Conservation (phyloP, 2,797 vertebrate genomes). For the Falco peregrinus region DNA sequence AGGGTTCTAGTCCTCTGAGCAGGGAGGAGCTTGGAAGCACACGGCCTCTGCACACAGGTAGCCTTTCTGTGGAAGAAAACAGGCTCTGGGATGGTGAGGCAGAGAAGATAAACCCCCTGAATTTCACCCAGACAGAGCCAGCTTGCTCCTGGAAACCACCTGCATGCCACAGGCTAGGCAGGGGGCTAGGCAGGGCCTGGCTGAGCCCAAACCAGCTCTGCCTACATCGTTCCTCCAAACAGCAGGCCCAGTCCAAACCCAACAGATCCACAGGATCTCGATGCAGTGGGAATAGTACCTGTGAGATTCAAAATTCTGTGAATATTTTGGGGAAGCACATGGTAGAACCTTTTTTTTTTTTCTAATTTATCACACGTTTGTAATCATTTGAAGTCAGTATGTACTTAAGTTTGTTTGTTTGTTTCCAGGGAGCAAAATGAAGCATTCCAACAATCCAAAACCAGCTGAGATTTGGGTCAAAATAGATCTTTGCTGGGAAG, state of each 20-base stretch:
- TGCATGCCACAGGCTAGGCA: neutral
- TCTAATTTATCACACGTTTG: neutral
- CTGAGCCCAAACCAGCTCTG: neutral
- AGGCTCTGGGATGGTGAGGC: neutral
- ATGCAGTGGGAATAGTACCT: neutral
- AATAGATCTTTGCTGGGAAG: neutral
- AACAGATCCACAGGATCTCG: neutral
- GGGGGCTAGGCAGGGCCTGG: neutral
- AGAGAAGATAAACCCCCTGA: neutral
- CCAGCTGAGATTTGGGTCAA: neutral
- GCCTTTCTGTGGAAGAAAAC: neutral
- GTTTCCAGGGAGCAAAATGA: neutral
- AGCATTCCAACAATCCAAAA: neutral
- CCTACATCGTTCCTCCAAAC: accelerated
- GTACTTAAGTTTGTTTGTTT: neutral
- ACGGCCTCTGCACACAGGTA: neutral
- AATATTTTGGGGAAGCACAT: neutral
- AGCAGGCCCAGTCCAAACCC: neutral
- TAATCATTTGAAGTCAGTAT: neutral
- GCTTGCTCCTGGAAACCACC: accelerated
- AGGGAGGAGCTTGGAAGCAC: neutral
- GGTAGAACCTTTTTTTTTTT: neutral
- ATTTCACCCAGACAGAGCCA: neutral
- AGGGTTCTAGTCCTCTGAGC: neutral
- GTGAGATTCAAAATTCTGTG: neutral